phyloP scores from a whole-genome alignment of 30 jellyfish, hydroid and myxozoan genomes.

The Rhopilema esculentum region DNA sequence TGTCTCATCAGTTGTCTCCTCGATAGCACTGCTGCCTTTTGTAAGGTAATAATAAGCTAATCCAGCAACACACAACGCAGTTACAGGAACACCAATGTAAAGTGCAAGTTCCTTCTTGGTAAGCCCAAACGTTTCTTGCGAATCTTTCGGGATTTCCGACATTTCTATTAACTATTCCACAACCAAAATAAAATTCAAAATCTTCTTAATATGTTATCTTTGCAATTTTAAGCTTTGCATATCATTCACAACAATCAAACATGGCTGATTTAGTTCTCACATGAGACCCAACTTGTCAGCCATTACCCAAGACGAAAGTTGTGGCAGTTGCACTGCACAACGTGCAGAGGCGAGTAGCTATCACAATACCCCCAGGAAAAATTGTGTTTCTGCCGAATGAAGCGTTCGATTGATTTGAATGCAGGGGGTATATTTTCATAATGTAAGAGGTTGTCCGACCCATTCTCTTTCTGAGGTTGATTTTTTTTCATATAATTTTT shows the following conservation, averaged over 20 bases:
- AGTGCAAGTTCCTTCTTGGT: constrained; percentile 86
- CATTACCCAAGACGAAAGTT: constrained; percentile 28
- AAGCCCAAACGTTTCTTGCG: constrained; percentile 67
- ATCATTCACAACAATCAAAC: not conserved
- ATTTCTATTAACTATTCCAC: not conserved
- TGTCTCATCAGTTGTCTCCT: constrained; percentile 22
- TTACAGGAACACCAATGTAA: constrained; percentile 93
- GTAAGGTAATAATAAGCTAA: constrained; percentile 59
- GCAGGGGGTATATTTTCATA: not conserved
- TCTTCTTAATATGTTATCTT: not conserved
- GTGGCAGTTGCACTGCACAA: constrained; percentile 42
- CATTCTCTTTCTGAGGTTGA: not conserved
- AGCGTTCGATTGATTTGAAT: not conserved
- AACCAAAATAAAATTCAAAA: not conserved
- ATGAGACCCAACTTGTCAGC: constrained; percentile 7
- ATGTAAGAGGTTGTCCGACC: not conserved
- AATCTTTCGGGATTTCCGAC: constrained; percentile 59
- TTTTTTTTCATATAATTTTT: no score
- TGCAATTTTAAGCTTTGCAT: not conserved
- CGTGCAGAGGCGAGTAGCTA: not conserved
- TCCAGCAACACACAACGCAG: constrained; percentile 94
- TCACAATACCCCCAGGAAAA: not conserved
- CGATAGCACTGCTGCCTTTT: not conserved
- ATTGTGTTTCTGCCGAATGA: not conserved
- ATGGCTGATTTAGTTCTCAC: not conserved